phyloP scores from a whole-genome alignment of 1,140 invertebrate genomes.

The Caenorhabditis tropicalis region DNA sequence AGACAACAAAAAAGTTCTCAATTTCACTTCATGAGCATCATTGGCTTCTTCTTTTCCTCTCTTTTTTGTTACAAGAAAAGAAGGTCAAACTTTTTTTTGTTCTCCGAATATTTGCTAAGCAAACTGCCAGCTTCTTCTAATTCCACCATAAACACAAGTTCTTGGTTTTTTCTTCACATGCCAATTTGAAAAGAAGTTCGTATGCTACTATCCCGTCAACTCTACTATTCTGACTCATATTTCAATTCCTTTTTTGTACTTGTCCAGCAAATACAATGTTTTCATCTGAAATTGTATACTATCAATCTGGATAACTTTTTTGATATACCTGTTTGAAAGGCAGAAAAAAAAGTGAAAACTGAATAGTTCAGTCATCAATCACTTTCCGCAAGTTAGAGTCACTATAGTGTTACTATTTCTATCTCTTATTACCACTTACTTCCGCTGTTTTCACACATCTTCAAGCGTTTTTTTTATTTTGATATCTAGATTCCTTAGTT shows the following conservation, averaged over 20 bases:
- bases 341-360: background rate
- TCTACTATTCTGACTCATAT: constrained; percentile 36
- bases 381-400: constrained; percentile 12
- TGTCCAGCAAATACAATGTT: background rate
- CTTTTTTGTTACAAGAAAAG: background rate
- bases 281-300: too few relatives aligned
- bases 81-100: constrained; percentile 35
- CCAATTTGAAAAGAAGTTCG: background rate
- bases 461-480: background rate
- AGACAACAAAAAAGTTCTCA: constrained; percentile 9
- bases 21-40: constrained; percentile 29
- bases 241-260: too few relatives aligned
- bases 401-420: background rate
- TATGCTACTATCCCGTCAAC: too few relatives aligned
- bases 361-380: constrained; percentile 35
- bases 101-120: constrained; percentile 21
- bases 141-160: constrained; percentile 28
- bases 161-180: background rate
- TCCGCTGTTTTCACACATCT: background rate
- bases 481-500: too few relatives aligned
- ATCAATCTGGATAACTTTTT: too few relatives aligned
- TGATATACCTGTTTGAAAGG: background rate
- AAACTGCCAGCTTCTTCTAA: constrained; percentile 27
- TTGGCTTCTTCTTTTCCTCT: background rate
- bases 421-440: background rate